Base-by-base conservation (phyloP, 2,797 vertebrate genomes). In the Rallus crepitans region DNA sequence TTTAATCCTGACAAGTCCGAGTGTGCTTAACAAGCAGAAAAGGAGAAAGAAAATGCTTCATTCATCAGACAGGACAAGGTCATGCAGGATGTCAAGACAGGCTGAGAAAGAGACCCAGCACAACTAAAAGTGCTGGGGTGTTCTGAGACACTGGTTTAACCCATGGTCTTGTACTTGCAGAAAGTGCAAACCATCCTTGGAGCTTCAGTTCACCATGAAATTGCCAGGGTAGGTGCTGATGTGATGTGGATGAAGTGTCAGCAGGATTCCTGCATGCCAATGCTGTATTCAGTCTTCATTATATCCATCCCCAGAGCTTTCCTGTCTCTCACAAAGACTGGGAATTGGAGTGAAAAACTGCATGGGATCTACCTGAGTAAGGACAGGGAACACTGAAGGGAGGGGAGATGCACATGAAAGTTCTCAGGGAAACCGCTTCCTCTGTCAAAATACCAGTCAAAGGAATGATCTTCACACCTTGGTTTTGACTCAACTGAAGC, bases 1-100 rank as follows among this genome's bases (percentile, higher is more conserved):
- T 93, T 94, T 89, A 93, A 92, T 70, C 60, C 60, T 84, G 83
- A 84, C 75, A 94, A 86, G 71, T 82, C 80, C 66, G 60, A 79
- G 42, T 25, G 25, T 21, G 2, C 47, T 87, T 93, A 92, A 77
- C 70, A 82, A 92, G 48, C 17, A 84, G 73, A 84, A 82, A 85
- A 85, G 59, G 52, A 63, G 83, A 65, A 14, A 17, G 37, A 45
- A 92, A 87, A 72, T 42, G 48, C 25, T 82, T 89, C 73, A 71
- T 75, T 85, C 48, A 87, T 77, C 53, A 87, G 60, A 70, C 25
- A 70, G 39, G 69, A 35, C 33, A 92, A 95, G 84, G 84, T 95
- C 79, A 73, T 42, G 40, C 52, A 80, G 48, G 65, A 56, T 33
- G 89, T 33, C 66, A 87, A 87, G 75, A 50, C 30, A 93, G 47